These are phyloP conservation scores for Melanargia galathea DNA, from an alignment of 2,888 invertebrate genomes.

Conservation along the genomic window DNA sequence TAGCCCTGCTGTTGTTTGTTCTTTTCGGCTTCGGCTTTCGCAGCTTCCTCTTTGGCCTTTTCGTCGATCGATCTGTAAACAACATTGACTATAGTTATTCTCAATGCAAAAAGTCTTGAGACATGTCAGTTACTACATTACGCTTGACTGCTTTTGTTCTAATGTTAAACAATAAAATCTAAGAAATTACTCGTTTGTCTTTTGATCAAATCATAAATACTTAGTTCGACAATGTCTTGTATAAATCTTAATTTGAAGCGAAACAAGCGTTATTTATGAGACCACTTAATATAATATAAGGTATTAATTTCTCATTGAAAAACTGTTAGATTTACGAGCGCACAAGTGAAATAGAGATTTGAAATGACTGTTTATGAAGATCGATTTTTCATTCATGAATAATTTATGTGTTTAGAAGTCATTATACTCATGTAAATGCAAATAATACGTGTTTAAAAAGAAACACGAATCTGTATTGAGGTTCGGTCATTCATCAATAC, in stretches of 20 bases:
- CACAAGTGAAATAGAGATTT: slow-evolving; percentile 6
- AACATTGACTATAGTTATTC: not conserved
- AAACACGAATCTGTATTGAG: slow-evolving; percentile 19
- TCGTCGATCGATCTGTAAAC: slow-evolving; percentile 58
- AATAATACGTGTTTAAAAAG: slow-evolving; percentile 29
- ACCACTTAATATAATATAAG: slow-evolving; percentile 1
- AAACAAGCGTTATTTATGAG: slow-evolving; percentile 5
- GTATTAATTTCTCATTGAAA: not conserved
- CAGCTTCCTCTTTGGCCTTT: slow-evolving; percentile 61
- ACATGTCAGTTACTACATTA: not conserved
- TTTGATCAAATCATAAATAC: not conserved
- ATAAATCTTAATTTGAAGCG: slow-evolving; percentile 2
- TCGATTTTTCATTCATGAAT: slow-evolving; percentile 27
- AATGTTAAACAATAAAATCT: not conserved
- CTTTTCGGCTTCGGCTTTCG: slow-evolving; percentile 57
- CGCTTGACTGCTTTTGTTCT: not conserved
- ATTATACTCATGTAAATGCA: slow-evolving; percentile 38
- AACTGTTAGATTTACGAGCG: slow-evolving; percentile 15
- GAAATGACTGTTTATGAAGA: slow-evolving; percentile 16
- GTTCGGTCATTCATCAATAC: slow-evolving; percentile 13
- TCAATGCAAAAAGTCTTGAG: not conserved
- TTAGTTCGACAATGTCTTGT: not conserved
- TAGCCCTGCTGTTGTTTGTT: slow-evolving; percentile 47
- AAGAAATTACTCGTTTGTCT: not conserved
- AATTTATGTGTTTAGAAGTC: slow-evolving; percentile 35